Evolutionary conservation across 1,140 invertebrate genomes (phyloP).

Genomic region (Drosophila eugracilis): DNA sequence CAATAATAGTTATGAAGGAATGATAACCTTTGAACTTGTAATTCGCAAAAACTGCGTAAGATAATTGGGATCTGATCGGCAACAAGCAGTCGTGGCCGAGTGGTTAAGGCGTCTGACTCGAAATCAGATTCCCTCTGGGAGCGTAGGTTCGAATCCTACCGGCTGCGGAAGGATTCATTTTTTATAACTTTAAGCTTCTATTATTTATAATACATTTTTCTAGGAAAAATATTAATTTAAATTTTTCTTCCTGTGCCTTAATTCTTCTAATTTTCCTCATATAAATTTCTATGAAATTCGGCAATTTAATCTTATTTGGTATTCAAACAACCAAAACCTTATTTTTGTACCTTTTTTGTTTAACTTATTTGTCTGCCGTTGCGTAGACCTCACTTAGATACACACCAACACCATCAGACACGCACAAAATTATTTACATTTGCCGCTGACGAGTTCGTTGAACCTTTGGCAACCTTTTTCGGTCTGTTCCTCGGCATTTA

Average conservation of each 20-base stretch:
- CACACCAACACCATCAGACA: conserved; percentile 21
- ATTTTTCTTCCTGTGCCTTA: not conserved
- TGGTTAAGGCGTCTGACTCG: conserved; percentile 94
- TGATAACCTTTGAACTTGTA: not conserved
- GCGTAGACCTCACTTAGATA: conserved; percentile 37
- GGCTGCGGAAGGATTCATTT: conserved; percentile 86
- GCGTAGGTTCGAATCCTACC: conserved; percentile 94
- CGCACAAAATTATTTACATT: conserved; percentile 55
- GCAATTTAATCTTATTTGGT: not conserved
- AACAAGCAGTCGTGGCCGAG: conserved; percentile 91
- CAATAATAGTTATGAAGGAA: not conserved
- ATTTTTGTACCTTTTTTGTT: conserved; percentile 7
- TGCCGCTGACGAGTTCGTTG: conserved; percentile 32
- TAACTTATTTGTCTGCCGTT: conserved; percentile 29
- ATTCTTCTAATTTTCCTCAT: not conserved
- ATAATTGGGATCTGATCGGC: not conserved
- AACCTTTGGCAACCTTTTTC: conserved; percentile 39
- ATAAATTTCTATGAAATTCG: not conserved
- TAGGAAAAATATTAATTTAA: no score
- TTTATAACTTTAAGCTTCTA: not conserved
- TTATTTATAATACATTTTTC: not conserved
- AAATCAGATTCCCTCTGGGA: conserved; percentile 94
- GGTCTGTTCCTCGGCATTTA: conserved; percentile 33
- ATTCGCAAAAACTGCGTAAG: not conserved
- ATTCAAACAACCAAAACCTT: not conserved